phyloP scores from a whole-genome alignment of 2,113 vertebrate species.

The Tinamus guttatus region DNA sequence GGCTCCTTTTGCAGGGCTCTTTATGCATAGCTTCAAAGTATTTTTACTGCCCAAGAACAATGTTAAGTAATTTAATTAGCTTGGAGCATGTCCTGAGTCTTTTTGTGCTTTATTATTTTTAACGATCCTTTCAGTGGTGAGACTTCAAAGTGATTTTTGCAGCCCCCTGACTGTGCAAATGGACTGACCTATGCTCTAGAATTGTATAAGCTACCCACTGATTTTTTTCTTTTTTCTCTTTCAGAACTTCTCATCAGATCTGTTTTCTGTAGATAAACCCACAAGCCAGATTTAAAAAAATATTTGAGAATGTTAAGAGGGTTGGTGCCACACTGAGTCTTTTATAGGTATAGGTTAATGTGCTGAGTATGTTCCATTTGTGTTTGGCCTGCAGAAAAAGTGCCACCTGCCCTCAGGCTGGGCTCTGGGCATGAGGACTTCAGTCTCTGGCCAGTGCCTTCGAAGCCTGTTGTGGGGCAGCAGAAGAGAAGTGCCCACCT shows the following conservation, averaged over 20 bases:
- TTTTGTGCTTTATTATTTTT: neutral
- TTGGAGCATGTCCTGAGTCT: neutral
- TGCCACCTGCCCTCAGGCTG: neutral
- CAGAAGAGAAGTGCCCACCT: neutral
- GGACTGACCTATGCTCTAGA: neutral
- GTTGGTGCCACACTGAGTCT: neutral
- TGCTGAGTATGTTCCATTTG: neutral
- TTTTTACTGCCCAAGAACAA: neutral
- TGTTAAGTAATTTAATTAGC: neutral
- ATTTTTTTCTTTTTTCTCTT: neutral
- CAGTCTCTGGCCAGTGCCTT: neutral
- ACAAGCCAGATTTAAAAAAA: neutral
- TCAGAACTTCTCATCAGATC: neutral
- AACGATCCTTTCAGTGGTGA: neutral
- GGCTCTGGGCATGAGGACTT: neutral
- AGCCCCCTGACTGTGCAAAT: neutral
- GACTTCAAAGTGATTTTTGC: neutral
- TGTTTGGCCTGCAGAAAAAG: neutral
- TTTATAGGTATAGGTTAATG: neutral
- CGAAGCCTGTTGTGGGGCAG: neutral
- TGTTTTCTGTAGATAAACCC: neutral
- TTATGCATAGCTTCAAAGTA: neutral
- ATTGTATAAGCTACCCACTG: neutral
- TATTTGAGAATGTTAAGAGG: neutral
- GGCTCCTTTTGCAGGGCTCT: neutral